These are phyloP conservation scores for Dynastes tityus DNA, from an alignment of 2,888 invertebrate species.

Conservation along the genomic window DNA sequence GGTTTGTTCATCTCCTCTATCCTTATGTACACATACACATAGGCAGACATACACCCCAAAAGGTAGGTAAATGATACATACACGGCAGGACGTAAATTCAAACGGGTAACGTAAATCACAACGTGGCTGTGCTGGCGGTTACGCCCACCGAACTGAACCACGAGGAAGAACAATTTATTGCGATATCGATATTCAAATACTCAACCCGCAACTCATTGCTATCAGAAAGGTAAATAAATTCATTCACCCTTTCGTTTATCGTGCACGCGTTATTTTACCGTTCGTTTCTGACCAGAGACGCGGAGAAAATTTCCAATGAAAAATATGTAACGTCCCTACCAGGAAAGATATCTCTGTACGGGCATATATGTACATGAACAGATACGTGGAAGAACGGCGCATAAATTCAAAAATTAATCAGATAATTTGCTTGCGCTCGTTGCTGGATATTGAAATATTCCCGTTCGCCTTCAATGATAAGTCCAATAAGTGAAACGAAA, in stretches of 20 bases:
- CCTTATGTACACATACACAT: conserved; percentile 17
- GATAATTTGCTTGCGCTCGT: not conserved
- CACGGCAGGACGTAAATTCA: conserved; percentile 41
- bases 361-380: not conserved
- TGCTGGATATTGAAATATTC: conserved; percentile 28
- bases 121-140: conserved; percentile 15
- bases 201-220: conserved; percentile 37
- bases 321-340: conserved; percentile 21
- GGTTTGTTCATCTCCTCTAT: not conserved
- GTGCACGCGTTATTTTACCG: conserved; percentile 11
- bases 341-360: conserved; percentile 3
- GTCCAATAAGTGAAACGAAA: conserved; percentile 1
- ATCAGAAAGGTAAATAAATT: conserved; percentile 40
- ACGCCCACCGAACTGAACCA: conserved; percentile 32
- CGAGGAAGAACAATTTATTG: conserved; percentile 45
- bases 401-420: conserved; percentile 37
- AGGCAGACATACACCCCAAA: conserved; percentile 12
- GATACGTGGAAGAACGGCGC: not conserved
- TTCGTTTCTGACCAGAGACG: not conserved
- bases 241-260: conserved; percentile 39
- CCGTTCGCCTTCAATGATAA: conserved; percentile 9
- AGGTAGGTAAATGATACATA: conserved; percentile 39
- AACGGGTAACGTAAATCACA: conserved; percentile 36
- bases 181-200: conserved; percentile 45
- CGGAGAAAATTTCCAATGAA: conserved; percentile 42